phyloP scores from a whole-genome alignment of 2,888 invertebrate species.

The Nyleta sp. region DNA sequence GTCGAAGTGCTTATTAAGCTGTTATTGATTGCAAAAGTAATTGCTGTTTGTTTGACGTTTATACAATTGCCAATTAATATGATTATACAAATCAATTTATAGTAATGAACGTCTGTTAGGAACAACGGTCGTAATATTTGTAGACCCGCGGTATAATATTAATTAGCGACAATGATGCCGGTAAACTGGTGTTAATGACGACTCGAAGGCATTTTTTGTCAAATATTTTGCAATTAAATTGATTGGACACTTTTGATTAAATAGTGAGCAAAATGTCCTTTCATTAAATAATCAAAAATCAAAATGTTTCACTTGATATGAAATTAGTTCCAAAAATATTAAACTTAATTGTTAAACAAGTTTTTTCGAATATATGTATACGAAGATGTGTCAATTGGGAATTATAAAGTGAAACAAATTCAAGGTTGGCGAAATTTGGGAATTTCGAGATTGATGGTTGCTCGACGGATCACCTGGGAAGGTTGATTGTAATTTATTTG shows the following conservation, averaged over 20 bases:
- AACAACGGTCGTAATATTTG: constrained; percentile 3
- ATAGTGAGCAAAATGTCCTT: no score
- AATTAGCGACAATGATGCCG: constrained; percentile 12
- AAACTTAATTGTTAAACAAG: no score
- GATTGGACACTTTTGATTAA: no score
- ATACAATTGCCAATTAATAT: constrained; percentile 57
- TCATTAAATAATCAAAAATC: no score
- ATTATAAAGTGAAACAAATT: no score
- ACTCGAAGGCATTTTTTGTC: no score
- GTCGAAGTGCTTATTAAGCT: constrained; percentile 47
- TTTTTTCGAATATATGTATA: no score
- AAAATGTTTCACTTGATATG: no score
- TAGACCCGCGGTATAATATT: neutral
- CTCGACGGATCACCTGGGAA: neutral
- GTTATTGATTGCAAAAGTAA: constrained; percentile 62
- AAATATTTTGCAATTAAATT: no score
- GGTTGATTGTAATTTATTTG: neutral
- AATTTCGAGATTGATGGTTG: neutral
- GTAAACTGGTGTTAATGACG: neutral
- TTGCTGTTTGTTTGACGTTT: constrained; percentile 50
- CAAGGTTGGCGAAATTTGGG: no score
- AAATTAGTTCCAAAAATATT: no score
- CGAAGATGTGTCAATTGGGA: no score
- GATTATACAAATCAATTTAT: constrained; percentile 52
- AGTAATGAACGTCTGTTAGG: constrained; percentile 8